phyloP scores from a whole-genome alignment of 2,888 invertebrate genomes.

The Onthophagus sagittarius region DNA sequence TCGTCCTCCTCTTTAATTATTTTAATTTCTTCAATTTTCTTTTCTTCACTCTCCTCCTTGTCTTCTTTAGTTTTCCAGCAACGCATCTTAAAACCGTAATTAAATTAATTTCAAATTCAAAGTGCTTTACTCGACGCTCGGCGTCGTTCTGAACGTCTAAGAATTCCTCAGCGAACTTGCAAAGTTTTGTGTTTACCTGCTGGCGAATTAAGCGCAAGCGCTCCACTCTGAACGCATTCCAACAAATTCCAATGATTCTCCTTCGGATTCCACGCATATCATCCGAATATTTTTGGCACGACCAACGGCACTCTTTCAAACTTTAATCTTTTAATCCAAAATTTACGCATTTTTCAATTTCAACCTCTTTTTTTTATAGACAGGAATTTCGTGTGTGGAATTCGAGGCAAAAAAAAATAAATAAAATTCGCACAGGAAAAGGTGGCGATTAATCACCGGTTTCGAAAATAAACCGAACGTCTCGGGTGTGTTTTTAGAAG shows the following conservation, averaged over 20 bases:
- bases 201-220: not conserved
- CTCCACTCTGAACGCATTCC: not conserved
- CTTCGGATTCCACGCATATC: not conserved
- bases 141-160: not conserved
- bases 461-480: not conserved
- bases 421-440: not conserved
- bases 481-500: not conserved
- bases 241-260: not conserved
- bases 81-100: not conserved
- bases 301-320: not conserved
- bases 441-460: not conserved
- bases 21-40: not conserved
- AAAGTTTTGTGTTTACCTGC: not conserved
- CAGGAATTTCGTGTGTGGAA: too few species aligned
- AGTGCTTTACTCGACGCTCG: not conserved
- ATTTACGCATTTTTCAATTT: too few species aligned
- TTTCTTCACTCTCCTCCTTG: not conserved
- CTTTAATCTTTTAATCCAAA: not conserved
- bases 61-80: not conserved
- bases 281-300: not conserved
- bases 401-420: not conserved
- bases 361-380: too few species aligned
- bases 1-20: not conserved
- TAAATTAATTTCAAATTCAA: too few species aligned
- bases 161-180: not conserved